Evolutionary conservation across 2,888 invertebrate genomes (phyloP).

Genomic region (Entomobrya multifasciata): DNA sequence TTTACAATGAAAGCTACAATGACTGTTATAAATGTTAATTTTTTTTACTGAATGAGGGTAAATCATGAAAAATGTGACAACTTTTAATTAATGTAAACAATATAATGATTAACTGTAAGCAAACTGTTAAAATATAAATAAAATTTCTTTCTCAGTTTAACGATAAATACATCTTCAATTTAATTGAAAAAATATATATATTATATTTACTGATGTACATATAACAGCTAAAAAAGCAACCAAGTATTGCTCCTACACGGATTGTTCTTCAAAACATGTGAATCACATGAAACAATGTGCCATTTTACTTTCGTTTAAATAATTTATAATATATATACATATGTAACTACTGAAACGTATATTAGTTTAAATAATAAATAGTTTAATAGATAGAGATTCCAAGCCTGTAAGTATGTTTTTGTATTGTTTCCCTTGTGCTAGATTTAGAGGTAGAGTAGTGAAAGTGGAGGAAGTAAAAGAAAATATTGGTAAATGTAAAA

Average conservation of each 20-base stretch:
- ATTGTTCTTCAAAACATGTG: slow-evolving; percentile 36
- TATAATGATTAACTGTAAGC: no score
- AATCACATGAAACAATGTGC: slow-evolving; percentile 57
- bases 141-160: not conserved
- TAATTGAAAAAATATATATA: not conserved
- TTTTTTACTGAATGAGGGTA: slow-evolving; percentile 2
- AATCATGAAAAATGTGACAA: not conserved
- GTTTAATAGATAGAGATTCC: not conserved
- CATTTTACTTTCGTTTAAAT: slow-evolving; percentile 59
- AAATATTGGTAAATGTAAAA: not conserved
- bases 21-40: slow-evolving; percentile 30
- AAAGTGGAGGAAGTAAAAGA: not conserved
- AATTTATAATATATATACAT: slow-evolving; percentile 18
- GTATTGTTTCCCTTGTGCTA: slow-evolving; percentile 1
- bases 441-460: no score
- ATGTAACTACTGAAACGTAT: slow-evolving; percentile 36
- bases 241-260: not conserved
- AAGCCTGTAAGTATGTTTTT: slow-evolving; percentile 16
- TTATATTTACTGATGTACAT: not conserved
- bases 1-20: not conserved
- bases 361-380: slow-evolving; percentile 1
- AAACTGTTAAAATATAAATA: not conserved
- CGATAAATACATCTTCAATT: not conserved
- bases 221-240: not conserved
- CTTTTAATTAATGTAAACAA: no score